A percentile compares a stretch with the other conserved stretches of the same genome.
Conservation (phyloP, 2,797 vertebrate genomes). For the Saguinus oedipus region DNA sequence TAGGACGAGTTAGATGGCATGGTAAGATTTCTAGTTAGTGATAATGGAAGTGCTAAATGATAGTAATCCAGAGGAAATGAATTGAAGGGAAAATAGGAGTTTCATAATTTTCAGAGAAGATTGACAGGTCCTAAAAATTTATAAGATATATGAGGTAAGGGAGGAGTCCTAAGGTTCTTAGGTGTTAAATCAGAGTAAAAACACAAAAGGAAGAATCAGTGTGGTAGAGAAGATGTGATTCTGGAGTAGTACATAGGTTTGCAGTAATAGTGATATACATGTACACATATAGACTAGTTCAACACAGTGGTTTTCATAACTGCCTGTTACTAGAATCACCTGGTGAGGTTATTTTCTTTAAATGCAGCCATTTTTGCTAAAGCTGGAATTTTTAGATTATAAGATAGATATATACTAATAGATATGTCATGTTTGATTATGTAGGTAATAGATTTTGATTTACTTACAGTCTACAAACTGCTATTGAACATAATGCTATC, state of each 20-base stretch:
- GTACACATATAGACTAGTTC: rapidly evolving
- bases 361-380: background rate
- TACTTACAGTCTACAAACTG: background rate
- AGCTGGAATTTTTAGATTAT: background rate
- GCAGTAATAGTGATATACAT: background rate
- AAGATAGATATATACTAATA: background rate
- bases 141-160: background rate
- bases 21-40: background rate
- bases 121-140: background rate
- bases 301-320: background rate
- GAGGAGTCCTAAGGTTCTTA: background rate
- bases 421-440: background rate
- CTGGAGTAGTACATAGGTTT: background rate
- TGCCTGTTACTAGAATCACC: background rate
- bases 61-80: background rate
- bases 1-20: background rate
- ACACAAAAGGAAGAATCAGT: background rate
- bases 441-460: background rate
- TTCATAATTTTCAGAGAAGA: background rate
- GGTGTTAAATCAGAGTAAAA: background rate
- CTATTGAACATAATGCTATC: background rate
- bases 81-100: background rate
- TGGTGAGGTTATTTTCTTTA: background rate
- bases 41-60: background rate
- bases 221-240: background rate